Evolutionary conservation across 2,888 invertebrate genomes (phyloP), one percentile per base, ranked within the genome.

Genomic region (Dromius quadrimaculatus): DNA sequence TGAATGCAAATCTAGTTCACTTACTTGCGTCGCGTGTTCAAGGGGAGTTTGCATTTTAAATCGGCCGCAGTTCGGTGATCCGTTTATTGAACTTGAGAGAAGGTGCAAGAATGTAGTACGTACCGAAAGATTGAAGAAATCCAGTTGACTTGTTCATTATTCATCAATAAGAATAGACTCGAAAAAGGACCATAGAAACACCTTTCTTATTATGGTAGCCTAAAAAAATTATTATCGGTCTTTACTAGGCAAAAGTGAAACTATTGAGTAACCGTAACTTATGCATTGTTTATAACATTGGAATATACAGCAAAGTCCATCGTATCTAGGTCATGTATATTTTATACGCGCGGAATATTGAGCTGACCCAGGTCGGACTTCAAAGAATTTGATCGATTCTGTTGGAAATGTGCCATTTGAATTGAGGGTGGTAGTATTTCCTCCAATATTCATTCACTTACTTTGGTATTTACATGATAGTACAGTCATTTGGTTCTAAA

Each of bases 11-110:
- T 20, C 17, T 45, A 11, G 45, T 45, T 45, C 45, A 45, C 20
- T 45, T 20, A 20, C 45, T 20, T 19, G n/a, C n/a, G 45, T 45
- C 45, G 45, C 45, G 45, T 45, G 45, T 45, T 45, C 9, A 20
- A n/a, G 20, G 45, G 45, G 20, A 8, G 45, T 45, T 45, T 45
- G 2, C 1, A 20, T 5, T 41, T 41, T 41, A 11, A 41, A 28
- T 28, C 28, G 28, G 8, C 13, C 9, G 15, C 15, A 11, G 15
- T 13, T 13, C 15, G n/a, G 41, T 15, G 41, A 17, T 15, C 15
- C 15, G 41, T 41, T 41, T 41, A 3, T 41, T 41, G 41, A 41
- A 41, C 41, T 15, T 15, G 28, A 28, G 4, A 8, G 3, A 28
- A 28, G 28, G 28, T 5, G 28, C 8, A 3, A 28, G 28, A 5